Evolutionary conservation across 2,113 vertebrate genomes (phyloP).

Genomic region (Cacatua alba): DNA sequence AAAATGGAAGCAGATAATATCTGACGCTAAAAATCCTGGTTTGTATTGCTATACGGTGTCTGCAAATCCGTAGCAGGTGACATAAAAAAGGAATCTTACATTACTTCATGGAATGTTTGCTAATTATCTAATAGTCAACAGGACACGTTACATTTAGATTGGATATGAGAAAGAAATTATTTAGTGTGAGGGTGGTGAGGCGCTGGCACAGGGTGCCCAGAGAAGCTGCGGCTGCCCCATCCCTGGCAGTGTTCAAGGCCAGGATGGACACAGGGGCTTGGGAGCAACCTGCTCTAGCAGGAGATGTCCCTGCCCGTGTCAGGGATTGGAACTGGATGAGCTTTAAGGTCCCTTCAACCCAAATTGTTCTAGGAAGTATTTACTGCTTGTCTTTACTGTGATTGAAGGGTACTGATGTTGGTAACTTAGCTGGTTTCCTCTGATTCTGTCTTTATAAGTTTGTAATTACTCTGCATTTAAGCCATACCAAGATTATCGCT

Average conservation of each 20-base stretch:
- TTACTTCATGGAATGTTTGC: not conserved
- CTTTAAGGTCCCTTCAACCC: not conserved
- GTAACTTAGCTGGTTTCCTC: not conserved
- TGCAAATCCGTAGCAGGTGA: not conserved
- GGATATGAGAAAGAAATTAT: not conserved
- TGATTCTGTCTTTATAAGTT: not conserved
- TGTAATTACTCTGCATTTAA: not conserved
- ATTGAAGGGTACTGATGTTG: not conserved
- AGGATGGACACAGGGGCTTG: not conserved
- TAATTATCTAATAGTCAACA: not conserved
- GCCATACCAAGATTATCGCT: not conserved
- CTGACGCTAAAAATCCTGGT: not conserved
- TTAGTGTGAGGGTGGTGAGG: not conserved
- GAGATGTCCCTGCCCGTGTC: not conserved
- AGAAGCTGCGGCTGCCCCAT: not conserved
- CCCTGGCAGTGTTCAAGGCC: rapidly evolving
- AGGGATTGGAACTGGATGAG: not conserved
- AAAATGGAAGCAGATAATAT: not conserved
- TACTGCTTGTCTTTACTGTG: not conserved
- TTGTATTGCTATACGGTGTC: not conserved
- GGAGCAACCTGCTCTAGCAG: not conserved
- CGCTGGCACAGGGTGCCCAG: not conserved
- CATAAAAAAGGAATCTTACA: not conserved
- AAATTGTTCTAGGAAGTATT: not conserved
- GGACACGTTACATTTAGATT: not conserved